phyloP scores from a whole-genome alignment of 2,113 vertebrate genomes.

The Zosterops borbonicus region DNA sequence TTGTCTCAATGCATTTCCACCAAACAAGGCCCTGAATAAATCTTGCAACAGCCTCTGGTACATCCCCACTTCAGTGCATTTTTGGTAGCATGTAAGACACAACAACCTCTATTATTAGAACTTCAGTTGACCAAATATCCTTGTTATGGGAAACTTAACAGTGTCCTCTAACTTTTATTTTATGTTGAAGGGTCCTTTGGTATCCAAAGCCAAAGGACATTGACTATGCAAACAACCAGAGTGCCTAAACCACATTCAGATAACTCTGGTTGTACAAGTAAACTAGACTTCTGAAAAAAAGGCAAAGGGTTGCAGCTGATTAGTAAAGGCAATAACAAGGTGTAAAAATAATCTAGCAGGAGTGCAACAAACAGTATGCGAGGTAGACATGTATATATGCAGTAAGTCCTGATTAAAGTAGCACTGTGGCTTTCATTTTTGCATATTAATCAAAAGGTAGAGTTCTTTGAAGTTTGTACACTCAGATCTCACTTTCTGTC shows the following conservation, averaged over 20 bases:
- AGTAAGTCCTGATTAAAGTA: slow-evolving; percentile 69
- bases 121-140: not conserved
- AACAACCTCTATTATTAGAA: slow-evolving; percentile 35
- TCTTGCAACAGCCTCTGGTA: not conserved
- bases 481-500: slow-evolving; percentile 34
- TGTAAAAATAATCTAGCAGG: slow-evolving; percentile 68
- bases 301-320: slow-evolving; percentile 41
- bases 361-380: slow-evolving; percentile 70
- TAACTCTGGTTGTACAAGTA: slow-evolving; percentile 36
- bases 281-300: slow-evolving; percentile 34
- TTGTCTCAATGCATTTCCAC: slow-evolving; percentile 32
- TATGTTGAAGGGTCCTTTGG: not conserved
- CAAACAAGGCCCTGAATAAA: slow-evolving; percentile 32
- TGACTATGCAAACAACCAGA: slow-evolving; percentile 10
- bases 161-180: not conserved
- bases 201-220: slow-evolving; percentile 3
- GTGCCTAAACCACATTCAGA: slow-evolving; percentile 10
- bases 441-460: slow-evolving; percentile 41
- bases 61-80: slow-evolving; percentile 34
- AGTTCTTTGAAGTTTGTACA: not conserved
- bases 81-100: slow-evolving; percentile 30
- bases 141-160: not conserved
- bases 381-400: slow-evolving; percentile 78
- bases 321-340: slow-evolving; percentile 67
- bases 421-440: slow-evolving; percentile 67